These are phyloP conservation scores for Drosophila ezoana DNA, from an alignment of 2,888 invertebrate species.

Conservation along the genomic window DNA sequence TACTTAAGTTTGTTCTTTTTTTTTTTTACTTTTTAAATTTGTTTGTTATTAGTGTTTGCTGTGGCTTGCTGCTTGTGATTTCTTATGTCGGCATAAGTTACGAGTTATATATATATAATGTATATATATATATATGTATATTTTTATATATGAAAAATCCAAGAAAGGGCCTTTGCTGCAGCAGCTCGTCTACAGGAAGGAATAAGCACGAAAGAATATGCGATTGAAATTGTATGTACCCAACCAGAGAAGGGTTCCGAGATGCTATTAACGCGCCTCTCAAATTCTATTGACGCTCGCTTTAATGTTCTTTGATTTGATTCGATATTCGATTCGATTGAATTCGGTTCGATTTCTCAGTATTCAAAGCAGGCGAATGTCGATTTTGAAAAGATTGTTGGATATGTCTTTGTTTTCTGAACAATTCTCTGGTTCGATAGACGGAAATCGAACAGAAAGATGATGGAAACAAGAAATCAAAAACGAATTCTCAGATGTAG, in stretches of 20 bases:
- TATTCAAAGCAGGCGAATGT: constrained; percentile 20
- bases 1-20: constrained; percentile 4
- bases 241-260: constrained; percentile 24
- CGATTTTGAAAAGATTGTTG: constrained; percentile 41
- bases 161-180: constrained; percentile 22
- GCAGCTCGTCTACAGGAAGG: constrained; percentile 23
- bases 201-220: constrained; percentile 8
- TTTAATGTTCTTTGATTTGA: too few species aligned
- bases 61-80: constrained; percentile 36
- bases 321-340: neutral
- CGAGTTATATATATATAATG: constrained; percentile 4
- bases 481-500: constrained; percentile 12
- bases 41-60: constrained; percentile 6
- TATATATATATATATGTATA: constrained; percentile 1
- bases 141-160: constrained; percentile 14
- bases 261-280: constrained; percentile 1
- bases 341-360: constrained; percentile 9
- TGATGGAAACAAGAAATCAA: neutral
- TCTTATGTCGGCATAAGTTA: constrained; percentile 38
- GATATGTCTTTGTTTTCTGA: constrained; percentile 52
- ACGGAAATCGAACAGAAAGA: neutral
- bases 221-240: neutral
- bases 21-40: constrained; percentile 7
- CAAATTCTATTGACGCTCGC: neutral
- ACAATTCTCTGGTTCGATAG: constrained; percentile 37